Evolutionary conservation across 30 jellyfish, hydroid and myxozoan genomes (phyloP), one percentile per base, ranked within the genome.

Genomic region (Aurelia coerulea): DNA sequence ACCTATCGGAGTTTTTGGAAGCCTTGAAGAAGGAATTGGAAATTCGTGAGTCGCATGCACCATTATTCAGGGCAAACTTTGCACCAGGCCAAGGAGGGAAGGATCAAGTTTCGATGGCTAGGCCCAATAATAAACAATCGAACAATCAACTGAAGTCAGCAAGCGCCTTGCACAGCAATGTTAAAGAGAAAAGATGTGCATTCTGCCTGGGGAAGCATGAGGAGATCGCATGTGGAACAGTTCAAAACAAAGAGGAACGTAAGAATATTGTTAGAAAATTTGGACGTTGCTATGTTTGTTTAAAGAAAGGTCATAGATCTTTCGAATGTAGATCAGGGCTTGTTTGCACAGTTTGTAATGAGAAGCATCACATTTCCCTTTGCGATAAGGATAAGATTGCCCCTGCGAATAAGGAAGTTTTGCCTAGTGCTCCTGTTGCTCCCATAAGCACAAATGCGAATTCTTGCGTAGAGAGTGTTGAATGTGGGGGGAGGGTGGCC

Each of bases 261-360:
- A 58, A 52, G 76, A 58, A 76, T 34, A 51, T 53, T 52, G 37
- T 76, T 52, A 15, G 18, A 14, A 76, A 58, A 58, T 52, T 18
- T 14, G 78, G 86, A 17, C 52, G 66, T 41, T 76, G 86, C 10
- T 76, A 41, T 76, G 31, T 76, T 23, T 76, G 86, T 58, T 76
- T 76, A 49, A 39, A 53, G 41, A 51, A 29, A 51, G 86, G 86
- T 39, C 81, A 76, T 37, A 2, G 4, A 37, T 37, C 46, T 37
- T 37, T 37, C 46, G 46, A 37, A 16, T 67, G 78, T 29, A 67
- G 78, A 6, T 14, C 41, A 14, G 53, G 32, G 78, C 53, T 35
- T 31, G 2, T 4, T 2, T 67, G 78, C 32, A 67, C 18, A 23
- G 17, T 31, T 31, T 67, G 78, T 67, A 67, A 67, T 67, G 53